phyloP scores from a whole-genome alignment of 2,113 vertebrate genomes.

The Pituophis catenifer region DNA sequence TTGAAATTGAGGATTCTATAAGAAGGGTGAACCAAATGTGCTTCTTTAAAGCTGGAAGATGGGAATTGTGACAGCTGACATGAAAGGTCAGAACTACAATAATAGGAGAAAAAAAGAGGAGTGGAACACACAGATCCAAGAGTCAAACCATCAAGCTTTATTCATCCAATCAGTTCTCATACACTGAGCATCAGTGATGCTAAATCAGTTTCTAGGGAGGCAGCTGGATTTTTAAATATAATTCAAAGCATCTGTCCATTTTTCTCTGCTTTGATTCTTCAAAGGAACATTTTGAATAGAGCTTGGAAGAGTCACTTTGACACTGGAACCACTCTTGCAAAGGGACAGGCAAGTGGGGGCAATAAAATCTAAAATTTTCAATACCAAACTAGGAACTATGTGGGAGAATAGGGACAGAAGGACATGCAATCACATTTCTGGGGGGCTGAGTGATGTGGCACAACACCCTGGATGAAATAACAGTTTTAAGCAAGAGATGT shows the following conservation, averaged over 20 bases:
- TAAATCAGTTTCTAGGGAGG: background rate
- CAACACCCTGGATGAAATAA: background rate
- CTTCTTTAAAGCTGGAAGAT: background rate
- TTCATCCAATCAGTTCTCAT: background rate
- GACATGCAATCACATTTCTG: background rate
- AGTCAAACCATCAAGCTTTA: background rate
- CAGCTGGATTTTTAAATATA: background rate
- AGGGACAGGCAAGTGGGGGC: background rate
- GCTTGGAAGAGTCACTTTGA: background rate
- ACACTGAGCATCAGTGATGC: background rate
- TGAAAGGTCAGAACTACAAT: background rate
- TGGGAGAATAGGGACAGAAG: background rate
- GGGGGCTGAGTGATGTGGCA: background rate
- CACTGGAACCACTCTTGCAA: background rate
- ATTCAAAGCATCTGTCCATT: background rate
- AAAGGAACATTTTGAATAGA: background rate
- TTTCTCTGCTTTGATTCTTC: background rate
- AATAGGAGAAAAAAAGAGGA: background rate
- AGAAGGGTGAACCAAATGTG: background rate
- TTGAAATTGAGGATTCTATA: background rate
- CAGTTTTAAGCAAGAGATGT: background rate
- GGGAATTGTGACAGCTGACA: background rate
- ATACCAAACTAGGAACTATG: background rate
- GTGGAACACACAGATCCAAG: background rate
- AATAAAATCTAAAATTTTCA: background rate